Evolutionary conservation across 2,888 invertebrate genomes (phyloP), one percentile per base, ranked within the genome.

Genomic region (Eupithecia subfuscata): DNA sequence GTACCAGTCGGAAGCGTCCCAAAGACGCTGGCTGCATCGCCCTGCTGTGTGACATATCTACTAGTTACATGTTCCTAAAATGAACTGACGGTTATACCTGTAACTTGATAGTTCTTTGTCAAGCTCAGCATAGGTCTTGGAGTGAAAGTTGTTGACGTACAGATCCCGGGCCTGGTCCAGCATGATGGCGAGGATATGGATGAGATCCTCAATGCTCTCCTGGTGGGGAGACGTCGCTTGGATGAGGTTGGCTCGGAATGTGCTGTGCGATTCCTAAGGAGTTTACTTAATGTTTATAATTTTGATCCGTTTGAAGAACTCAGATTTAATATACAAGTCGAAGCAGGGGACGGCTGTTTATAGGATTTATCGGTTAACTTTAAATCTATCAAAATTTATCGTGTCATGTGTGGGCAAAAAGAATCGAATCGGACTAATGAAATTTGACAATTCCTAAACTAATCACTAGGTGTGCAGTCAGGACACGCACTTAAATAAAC

Each of bases 121-220:
- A 3, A 92, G 88, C 77, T 91, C 91, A 0, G 84, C 84, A 0
- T 79, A 71, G 60, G 78, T 86, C 63, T 84, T 85, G 12, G 80
- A 77, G 12, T 90, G 89, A 64, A 90, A 84, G 77, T 87, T 87
- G 79, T 90, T 89, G 68, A 96, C 82, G 78, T 95, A 96, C 67
- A 95, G 89, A 74, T 96, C 96, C 45, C 96, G 89, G 0, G 96
- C 96, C 87, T 97, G 96, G 75, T 96, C 96, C 83, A 96, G 88
- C 83, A 96, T 95, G 71, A 96, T 94, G 16, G 96, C 96, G 76
- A 96, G 82, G 3, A 97, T 91, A 81, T 96, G 96, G 77, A 96
- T 95, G 73, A 97, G 88, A 76, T 96, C 96, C 83, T 96, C 96
- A 0, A 95, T 86, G 0, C 93, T 89, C 79, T 96, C 95, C 71